Evolutionary conservation across 2,113 vertebrate species (phyloP), one percentile per base, ranked within the genome.

Genomic region (Gobio gobio): DNA sequence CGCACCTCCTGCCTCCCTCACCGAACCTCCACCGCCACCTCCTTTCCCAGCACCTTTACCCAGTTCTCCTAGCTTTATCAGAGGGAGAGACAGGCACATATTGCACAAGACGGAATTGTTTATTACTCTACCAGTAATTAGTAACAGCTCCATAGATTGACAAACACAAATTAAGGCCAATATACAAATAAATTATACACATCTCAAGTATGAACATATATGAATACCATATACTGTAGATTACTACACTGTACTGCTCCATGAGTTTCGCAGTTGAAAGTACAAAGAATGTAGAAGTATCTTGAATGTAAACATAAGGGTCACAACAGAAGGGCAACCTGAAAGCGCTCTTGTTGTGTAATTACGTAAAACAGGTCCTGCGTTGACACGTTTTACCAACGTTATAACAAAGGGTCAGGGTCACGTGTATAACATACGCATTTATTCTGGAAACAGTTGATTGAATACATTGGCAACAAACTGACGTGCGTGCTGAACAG

Each of bases 1-100:
- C 0, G 97, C 96, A 10, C 97, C 98, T 1, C 98, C 98, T 0
- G 96, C 97, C 16, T 96, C 94, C 1, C 97, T 95, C 74, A 99
- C 90, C 0, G 95, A 26, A 1, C 97, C 98, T 14, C 96, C 94
- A 9, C 94, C 92, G 0, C 96, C 91, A 1, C 95, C 95, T 54
- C 94, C 93, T 88, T 95, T 95, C 0, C 95, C 96, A 12, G 95
- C 96, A 36, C 96, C 96, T 89, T 93, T 94, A 0, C 96, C 96
- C 87, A 97, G 89, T 76, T 97, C 96, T 0, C 96, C 96, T 64
- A 97, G 86, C 97, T 98, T 90, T 56, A 70, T 49, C 43, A 63
- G 20, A 59, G 64, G 29, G 10, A 81, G 16, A 73, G 14, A 84
- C 5, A 56, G 8, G 36, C 14, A 66, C 16, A 85, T 12, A 80